Base-by-base conservation (phyloP, 37 sponge, comb jelly and placozoan species). In the Aplysina aerophoba region DNA sequence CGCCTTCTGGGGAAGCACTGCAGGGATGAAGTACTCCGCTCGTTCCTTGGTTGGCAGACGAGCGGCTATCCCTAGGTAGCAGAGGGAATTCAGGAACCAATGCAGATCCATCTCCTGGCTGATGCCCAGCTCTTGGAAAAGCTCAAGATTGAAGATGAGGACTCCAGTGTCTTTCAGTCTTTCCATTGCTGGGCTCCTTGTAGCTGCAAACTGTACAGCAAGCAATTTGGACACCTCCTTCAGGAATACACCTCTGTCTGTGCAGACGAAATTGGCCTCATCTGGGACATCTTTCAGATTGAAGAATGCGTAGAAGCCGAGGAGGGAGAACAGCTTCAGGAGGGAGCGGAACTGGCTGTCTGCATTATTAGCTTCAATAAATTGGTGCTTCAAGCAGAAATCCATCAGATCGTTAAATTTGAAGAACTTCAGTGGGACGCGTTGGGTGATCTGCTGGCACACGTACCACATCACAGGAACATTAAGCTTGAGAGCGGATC, bases 281-380 rank as follows among this genome's bases (percentile, higher is more conserved):
- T 75, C 78, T 41, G 37, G 6, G 24, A 50, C 44, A 21, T 71
- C 20, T 21, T 75, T 24, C 19, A 50, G 44, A 44, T 75, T 25
- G 41, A 75, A 75, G 78, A 40, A 41, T 17, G 54, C 50, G 39
- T 75, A 75, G 25, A 75, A 75, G 21, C 78, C 78, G 53, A 75
- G 78, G 53, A 50, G 16, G 25, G 37, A 44, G 24, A 75, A 44
- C 53, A 75, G 25, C 3, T 50, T 40, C 21, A 75, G 53, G 25
- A 75, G 78, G 39, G 25, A 40, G 4, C 25, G 53, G 78, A 75
- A 75, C 25, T 75, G 78, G n/a, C 37, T 36, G 39, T 75, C 53
- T 3, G 78, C 50, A 19, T 75, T 75, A 44, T 40, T 44, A 1
- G 31, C 78, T n/a, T 75, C 54, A 75, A 75, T 50, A 11, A 40